Conservation (phyloP, 2,888 invertebrate species). For the Dione juno region DNA sequence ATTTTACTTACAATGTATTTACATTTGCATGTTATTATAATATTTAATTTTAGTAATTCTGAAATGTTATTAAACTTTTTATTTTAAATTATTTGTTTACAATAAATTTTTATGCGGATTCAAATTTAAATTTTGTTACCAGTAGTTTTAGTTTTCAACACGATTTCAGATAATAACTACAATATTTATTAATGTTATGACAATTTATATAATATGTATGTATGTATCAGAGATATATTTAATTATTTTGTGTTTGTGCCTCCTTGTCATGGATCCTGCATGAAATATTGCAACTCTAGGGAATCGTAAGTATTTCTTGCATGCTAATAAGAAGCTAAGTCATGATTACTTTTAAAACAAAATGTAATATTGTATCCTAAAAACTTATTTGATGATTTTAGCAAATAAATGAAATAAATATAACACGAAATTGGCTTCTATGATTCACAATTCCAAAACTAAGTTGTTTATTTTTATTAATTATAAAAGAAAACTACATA, state of each 20-base stretch:
- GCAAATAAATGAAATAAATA: not conserved
- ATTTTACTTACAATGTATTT: not conserved
- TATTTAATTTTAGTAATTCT: not conserved
- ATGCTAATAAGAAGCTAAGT: constrained; percentile 36
- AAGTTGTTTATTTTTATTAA: too few species aligned
- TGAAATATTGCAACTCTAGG: constrained; percentile 76
- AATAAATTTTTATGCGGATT: not conserved
- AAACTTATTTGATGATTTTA: not conserved
- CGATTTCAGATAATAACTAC: not conserved
- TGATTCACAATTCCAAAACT: too few species aligned
- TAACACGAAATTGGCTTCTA: not conserved
- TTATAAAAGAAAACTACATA: too few species aligned
- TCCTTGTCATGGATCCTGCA: constrained; percentile 76
- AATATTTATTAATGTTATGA: not conserved
- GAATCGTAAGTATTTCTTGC: constrained; percentile 76
- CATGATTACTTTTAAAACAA: too few species aligned
- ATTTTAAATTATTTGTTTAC: not conserved
- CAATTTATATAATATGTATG: not conserved
- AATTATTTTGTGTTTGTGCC: constrained; percentile 66
- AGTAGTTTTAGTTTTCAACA: constrained; percentile 4
- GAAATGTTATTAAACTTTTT: not conserved
- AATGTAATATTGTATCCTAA: not conserved
- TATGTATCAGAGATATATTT: constrained; percentile 15
- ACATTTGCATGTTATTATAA: not conserved
- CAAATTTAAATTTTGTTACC: not conserved